Evolutionary conservation across 2,113 vertebrate species (phyloP).

Genomic region (Seriola quinqueradiata): DNA sequence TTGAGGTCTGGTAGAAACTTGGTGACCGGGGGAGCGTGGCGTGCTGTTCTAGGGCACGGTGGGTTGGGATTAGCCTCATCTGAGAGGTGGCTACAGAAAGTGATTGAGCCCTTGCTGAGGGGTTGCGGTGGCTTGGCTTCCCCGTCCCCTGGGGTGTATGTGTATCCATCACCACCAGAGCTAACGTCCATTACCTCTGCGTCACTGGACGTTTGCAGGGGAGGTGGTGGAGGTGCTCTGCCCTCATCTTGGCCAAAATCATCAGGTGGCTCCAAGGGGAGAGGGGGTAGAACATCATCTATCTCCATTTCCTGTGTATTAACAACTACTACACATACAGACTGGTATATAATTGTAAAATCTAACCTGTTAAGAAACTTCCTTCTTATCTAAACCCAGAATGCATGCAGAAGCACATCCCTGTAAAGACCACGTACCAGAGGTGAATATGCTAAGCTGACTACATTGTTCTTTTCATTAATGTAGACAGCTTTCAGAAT

Average conservation of each 20-base stretch:
- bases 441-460: constrained; percentile 99
- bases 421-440: constrained; percentile 84
- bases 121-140: constrained; percentile 85
- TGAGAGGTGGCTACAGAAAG: constrained; percentile 89
- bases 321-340: constrained; percentile 37
- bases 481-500: constrained; percentile 99
- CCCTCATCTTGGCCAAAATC: constrained; percentile 88
- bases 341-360: constrained; percentile 36
- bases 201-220: constrained; percentile 99
- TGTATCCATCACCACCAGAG: constrained; percentile 99
- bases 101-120: constrained; percentile 91
- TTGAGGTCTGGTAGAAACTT: constrained; percentile 97
- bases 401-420: constrained; percentile 89
- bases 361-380: constrained; percentile 23
- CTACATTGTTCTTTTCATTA: constrained; percentile 99
- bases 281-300: constrained; percentile 91
- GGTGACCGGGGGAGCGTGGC: constrained; percentile 93
- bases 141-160: constrained; percentile 93
- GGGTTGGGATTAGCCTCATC: constrained; percentile 85
- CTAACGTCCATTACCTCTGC: constrained; percentile 99
- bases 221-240: constrained; percentile 99
- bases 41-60: constrained; percentile 94
- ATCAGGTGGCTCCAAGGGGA: constrained; percentile 93
- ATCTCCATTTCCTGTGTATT: constrained; percentile 89
- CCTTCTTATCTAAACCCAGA: constrained; percentile 73